A percentile compares a stretch with the other conserved stretches of the same genome.
Conservation (phyloP, 2,113 vertebrate genomes). For the Callocephalon fimbriatum region DNA sequence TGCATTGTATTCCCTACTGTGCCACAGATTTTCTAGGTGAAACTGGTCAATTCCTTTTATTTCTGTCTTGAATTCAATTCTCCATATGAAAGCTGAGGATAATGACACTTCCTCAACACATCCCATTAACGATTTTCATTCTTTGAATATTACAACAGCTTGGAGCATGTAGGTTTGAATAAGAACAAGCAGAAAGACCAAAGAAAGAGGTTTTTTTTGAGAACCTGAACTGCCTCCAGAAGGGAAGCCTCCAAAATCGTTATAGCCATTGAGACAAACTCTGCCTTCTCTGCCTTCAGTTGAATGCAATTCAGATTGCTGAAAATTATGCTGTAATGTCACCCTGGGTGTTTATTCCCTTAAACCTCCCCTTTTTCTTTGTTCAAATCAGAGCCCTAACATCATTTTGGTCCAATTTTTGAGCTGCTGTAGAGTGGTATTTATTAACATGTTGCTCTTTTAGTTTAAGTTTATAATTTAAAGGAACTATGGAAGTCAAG, state of each 20-base stretch:
- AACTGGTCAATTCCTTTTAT: background rate
- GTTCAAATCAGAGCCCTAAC: background rate
- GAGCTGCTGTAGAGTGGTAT: background rate
- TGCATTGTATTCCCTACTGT: background rate
- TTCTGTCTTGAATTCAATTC: background rate
- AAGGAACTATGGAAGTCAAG: constrained; percentile 11
- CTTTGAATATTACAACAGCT: background rate
- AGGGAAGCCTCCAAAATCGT: background rate
- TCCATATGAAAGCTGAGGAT: background rate
- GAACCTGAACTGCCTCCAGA: background rate
- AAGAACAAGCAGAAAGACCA: background rate
- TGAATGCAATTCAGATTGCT: background rate
- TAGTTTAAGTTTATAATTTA: constrained; percentile 22
- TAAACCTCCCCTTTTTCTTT: background rate
- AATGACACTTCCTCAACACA: background rate
- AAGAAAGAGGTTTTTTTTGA: background rate
- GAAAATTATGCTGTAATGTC: background rate
- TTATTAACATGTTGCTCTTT: constrained; percentile 27
- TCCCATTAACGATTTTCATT: background rate
- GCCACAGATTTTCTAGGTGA: background rate
- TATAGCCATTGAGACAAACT: background rate
- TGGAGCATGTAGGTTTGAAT: background rate
- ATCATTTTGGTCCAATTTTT: background rate
- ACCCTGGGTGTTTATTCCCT: background rate
- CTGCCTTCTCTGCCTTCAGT: background rate